Evolutionary conservation across 92 coral and sea anemone genomes (phyloP).

Genomic region (Montipora capitata): DNA sequence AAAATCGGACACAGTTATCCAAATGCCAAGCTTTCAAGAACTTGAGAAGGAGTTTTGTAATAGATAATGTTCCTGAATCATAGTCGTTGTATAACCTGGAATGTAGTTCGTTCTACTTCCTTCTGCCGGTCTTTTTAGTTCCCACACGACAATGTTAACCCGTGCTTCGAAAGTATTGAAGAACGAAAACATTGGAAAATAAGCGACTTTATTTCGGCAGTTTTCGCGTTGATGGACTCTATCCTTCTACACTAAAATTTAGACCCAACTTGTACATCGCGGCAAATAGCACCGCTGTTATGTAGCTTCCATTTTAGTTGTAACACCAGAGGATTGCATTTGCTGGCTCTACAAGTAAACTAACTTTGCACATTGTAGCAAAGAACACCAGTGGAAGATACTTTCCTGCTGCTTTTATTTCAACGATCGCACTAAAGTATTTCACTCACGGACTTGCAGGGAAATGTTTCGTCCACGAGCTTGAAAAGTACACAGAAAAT

Average conservation of each 20-base stretch:
- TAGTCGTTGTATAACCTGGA: neutral
- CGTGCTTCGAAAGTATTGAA: neutral
- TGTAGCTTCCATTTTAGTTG: too few species aligned
- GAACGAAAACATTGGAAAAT: neutral
- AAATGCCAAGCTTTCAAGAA: constrained; percentile 78
- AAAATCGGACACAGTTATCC: constrained; percentile 65
- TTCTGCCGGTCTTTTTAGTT: neutral
- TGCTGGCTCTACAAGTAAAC: neutral
- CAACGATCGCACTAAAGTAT: neutral
- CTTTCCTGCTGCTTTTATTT: neutral
- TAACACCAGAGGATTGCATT: too few species aligned
- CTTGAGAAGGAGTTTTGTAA: constrained; percentile 76
- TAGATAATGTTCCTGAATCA: neutral
- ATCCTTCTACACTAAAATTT: too few species aligned
- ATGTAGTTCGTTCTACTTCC: neutral
- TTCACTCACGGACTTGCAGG: neutral
- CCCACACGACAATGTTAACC: neutral
- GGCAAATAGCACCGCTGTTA: too few species aligned
- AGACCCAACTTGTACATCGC: too few species aligned
- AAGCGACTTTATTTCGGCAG: neutral
- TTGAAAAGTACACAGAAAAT: neutral
- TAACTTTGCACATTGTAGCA: neutral
- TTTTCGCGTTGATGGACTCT: too few species aligned
- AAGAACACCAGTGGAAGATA: neutral
- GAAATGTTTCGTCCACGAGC: neutral